Base-by-base conservation (phyloP, 2,113 vertebrate genomes). In the Megatriorchis doriae region DNA sequence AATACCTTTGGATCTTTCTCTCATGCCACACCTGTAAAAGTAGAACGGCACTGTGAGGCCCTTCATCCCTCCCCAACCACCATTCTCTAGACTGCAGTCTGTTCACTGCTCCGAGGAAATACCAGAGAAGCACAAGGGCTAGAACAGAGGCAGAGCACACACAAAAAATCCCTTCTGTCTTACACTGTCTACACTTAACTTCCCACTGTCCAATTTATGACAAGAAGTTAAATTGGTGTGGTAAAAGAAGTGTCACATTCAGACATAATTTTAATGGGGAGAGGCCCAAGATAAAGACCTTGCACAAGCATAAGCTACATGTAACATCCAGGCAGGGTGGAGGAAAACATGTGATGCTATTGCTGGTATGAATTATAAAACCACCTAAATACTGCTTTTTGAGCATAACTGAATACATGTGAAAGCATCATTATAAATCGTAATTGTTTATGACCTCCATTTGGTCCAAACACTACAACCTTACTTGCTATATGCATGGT, bases 391-490 rank as follows among this genome's bases (percentile, higher is more conserved):
- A 45, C 19, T 55, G 50, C 21, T 86, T 93, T 94, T 88, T 77
- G 63, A 86, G 88, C 79, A 61, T 56, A 95, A 95, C 48, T 16
- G 62, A 74, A 81, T n/a, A 58, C 50, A 77, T 66, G 59, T 59
- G 82, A 81, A 86, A 94, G 63, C 67, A 84, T 74, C 80, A 83
- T 92, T 86, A 95, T 55, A 94, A 96, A 91, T 94, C 85, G 79
- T 82, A 91, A 93, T 52, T 85, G 66, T 80, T 93, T 93, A 87
- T 90, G 74, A 88, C 84, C 74, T 88, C 66, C 58, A 77, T 75
- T 93, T 65, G 84, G 62, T 86, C 58, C 81, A 96, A 94, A 91
- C 48, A 73, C 66, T 26, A 90, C 61, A 85, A 81, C 63, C 74
- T 87, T 40, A 81, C 86, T 94, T 80, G 32, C 63, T 68, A 13